Evolutionary conservation across 2,113 vertebrate genomes (phyloP).

Genomic region (Corydoras maculifer): DNA sequence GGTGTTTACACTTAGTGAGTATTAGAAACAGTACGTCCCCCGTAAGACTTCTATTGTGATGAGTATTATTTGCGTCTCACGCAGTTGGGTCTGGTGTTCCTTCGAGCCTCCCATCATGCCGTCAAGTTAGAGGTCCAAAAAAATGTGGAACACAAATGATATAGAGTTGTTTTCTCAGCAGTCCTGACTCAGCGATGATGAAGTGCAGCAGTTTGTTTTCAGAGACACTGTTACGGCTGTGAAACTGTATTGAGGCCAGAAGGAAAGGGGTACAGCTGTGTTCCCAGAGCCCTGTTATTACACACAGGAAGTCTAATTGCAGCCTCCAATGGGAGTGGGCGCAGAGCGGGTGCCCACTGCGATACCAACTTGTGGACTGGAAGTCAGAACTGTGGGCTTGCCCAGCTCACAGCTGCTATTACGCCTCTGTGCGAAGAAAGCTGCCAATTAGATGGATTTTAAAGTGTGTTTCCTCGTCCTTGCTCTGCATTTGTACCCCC

Average conservation of each 20-base stretch:
- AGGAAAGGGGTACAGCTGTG: constrained; percentile 30
- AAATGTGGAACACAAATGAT: constrained; percentile 17
- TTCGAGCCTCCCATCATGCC: too few relatives aligned
- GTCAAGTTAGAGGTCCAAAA: not conserved
- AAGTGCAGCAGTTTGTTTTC: constrained; percentile 12
- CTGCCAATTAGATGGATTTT: not conserved
- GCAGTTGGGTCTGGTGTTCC: too few relatives aligned
- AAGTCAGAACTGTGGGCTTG: constrained; percentile 23
- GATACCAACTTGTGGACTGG: constrained; percentile 17
- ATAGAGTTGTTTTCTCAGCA: constrained; percentile 9
- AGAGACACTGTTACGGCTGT: constrained; percentile 3
- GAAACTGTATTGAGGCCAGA: not conserved
- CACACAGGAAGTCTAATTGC: constrained; percentile 37
- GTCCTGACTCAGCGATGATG: constrained; percentile 27
- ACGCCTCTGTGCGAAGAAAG: not conserved
- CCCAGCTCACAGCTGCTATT: constrained; percentile 23
- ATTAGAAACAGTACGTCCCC: too few relatives aligned
- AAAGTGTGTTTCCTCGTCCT: not conserved
- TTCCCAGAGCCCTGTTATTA: constrained; percentile 46
- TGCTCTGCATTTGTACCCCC: too few relatives aligned
- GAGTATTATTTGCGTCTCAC: too few relatives aligned
- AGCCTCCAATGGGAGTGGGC: constrained; percentile 31
- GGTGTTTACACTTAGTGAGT: too few relatives aligned
- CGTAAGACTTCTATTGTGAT: too few relatives aligned
- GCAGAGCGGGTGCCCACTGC: constrained; percentile 6